phyloP scores from a whole-genome alignment of 2,888 invertebrate species.

The Lissonota sp. region DNA sequence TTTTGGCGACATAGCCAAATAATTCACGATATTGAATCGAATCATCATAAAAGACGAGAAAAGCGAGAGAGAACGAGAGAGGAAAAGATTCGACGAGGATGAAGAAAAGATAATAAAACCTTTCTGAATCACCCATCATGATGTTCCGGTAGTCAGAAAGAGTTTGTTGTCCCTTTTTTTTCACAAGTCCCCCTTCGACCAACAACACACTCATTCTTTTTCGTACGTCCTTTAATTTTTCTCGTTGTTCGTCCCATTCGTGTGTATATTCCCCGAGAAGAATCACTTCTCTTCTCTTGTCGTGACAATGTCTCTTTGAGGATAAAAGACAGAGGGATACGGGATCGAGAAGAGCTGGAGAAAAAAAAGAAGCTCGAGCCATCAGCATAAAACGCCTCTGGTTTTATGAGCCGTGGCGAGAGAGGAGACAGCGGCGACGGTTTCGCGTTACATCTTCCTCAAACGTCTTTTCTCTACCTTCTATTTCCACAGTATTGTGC shows the following conservation, averaged over 20 bases:
- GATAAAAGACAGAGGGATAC: slow-evolving; percentile 23
- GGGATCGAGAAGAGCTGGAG: slow-evolving; percentile 54
- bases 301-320: slow-evolving; percentile 74
- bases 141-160: slow-evolving; percentile 22
- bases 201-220: slow-evolving; percentile 8
- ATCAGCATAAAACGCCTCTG: slow-evolving; percentile 82
- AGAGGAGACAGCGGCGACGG: slow-evolving; percentile 72
- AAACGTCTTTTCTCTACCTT: slow-evolving; percentile 68
- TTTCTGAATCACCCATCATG: slow-evolving; percentile 26
- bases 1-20: slow-evolving; percentile 75
- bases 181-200: slow-evolving; percentile 2
- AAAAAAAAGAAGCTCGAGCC: slow-evolving; percentile 71
- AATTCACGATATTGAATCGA: slow-evolving; percentile 67
- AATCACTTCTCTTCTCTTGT: slow-evolving; percentile 50
- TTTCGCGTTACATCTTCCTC: slow-evolving; percentile 80
- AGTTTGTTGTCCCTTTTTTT: slow-evolving; percentile 16
- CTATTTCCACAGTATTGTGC: slow-evolving; percentile 37
- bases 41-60: slow-evolving; percentile 25
- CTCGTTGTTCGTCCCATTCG: slow-evolving; percentile 26
- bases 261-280: slow-evolving; percentile 13
- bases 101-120: slow-evolving; percentile 27
- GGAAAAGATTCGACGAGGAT: not conserved
- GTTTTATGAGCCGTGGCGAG: slow-evolving; percentile 81
- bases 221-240: slow-evolving; percentile 41
- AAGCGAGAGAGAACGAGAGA: slow-evolving; percentile 6